phyloP scores from a whole-genome alignment of 2,797 vertebrate genomes.

The Tachyglossus aculeatus region DNA sequence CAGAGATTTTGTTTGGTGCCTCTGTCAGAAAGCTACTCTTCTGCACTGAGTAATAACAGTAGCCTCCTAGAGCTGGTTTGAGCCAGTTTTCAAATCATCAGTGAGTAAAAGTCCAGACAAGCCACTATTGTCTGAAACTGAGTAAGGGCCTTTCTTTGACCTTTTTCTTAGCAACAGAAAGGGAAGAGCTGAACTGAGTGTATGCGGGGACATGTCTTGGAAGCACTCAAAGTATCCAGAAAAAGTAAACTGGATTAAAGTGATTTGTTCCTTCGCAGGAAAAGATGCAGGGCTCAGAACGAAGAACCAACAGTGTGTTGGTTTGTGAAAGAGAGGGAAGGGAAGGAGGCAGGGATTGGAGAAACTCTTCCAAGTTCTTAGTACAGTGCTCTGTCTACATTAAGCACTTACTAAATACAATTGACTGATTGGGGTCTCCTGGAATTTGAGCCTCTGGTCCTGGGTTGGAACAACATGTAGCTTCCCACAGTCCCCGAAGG shows the following conservation, averaged over 20 bases:
- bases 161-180: background rate
- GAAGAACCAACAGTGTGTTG: fast-evolving
- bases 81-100: background rate
- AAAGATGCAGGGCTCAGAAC: background rate
- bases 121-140: background rate
- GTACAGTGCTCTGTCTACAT: too few species aligned
- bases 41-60: background rate
- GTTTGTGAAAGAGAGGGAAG: fast-evolving
- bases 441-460: too few species aligned
- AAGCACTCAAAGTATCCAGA: background rate
- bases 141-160: background rate
- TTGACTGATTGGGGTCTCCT: too few species aligned
- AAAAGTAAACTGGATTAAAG: background rate
- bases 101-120: background rate
- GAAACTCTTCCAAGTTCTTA: background rate
- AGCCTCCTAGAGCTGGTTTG: background rate
- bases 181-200: background rate
- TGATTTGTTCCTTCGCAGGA: background rate
- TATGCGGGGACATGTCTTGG: background rate
- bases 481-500: too few species aligned
- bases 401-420: too few species aligned
- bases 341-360: background rate
- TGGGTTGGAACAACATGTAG: too few species aligned
- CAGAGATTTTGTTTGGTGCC: background rate
- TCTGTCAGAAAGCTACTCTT: background rate